A percentile compares a stretch with the other conserved stretches of the same genome.
Evolutionary conservation across 1,140 invertebrate species (phyloP).

Genomic region (Andricus grossulariae): DNA sequence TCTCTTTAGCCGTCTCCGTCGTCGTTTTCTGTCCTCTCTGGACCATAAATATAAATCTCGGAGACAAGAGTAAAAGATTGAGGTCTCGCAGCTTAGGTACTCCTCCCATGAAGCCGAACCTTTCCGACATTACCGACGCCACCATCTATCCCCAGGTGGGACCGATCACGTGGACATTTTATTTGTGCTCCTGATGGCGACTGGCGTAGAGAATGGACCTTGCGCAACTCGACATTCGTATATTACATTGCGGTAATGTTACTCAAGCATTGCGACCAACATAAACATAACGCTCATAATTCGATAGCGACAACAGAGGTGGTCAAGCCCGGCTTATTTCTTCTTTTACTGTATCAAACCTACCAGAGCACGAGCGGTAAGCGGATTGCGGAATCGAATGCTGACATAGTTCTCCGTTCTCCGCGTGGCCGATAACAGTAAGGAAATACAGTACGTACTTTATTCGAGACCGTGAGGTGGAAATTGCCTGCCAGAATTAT

Average conservation of each 20-base stretch:
- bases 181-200: conserved; percentile 47
- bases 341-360: conserved; percentile 39
- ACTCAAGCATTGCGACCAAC: conserved; percentile 3
- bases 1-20: conserved; percentile 44
- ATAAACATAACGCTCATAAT: neutral
- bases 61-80: conserved; percentile 40
- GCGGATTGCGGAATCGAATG: conserved; percentile 58
- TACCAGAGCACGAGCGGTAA: conserved; percentile 37
- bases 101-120: conserved; percentile 47
- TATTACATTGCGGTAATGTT: conserved; percentile 30
- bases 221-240: conserved; percentile 34
- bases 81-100: conserved; percentile 40
- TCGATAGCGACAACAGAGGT: conserved; percentile 41
- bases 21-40: conserved; percentile 39
- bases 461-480: conserved; percentile 28
- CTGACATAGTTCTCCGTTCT: conserved; percentile 52
- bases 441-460: conserved; percentile 27
- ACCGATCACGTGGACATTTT: conserved; percentile 52
- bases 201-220: conserved; percentile 36
- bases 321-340: conserved; percentile 42
- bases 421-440: conserved; percentile 23
- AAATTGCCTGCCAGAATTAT: conserved; percentile 55
- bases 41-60: conserved; percentile 55
- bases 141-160: conserved; percentile 35
- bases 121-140: conserved; percentile 47